These are phyloP conservation scores for Picathartes gymnocephalus DNA, from an alignment of 2,113 vertebrate genomes.

Conservation along the genomic window DNA sequence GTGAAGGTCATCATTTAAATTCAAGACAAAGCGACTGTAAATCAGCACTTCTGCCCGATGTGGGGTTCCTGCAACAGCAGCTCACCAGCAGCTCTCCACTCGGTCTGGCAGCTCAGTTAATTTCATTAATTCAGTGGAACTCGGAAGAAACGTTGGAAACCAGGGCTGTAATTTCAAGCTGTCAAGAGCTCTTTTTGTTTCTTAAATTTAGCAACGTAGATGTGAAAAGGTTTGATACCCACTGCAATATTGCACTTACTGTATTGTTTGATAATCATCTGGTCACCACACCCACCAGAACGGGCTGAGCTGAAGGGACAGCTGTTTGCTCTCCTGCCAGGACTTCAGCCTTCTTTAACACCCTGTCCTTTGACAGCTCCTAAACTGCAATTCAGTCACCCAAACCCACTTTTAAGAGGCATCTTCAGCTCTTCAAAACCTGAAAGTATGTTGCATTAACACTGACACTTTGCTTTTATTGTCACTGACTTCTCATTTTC, in stretches of 20 bases:
- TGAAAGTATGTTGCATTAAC: background rate
- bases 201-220: background rate
- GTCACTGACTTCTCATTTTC: background rate
- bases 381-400: background rate
- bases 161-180: background rate
- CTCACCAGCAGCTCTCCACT: background rate
- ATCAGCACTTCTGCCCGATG: background rate
- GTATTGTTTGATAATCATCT: background rate
- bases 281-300: background rate
- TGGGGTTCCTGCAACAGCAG: rapidly evolving
- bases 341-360: background rate
- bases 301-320: background rate
- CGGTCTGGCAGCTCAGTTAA: background rate
- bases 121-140: background rate
- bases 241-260: background rate
- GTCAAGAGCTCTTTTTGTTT: background rate
- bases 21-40: background rate
- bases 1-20: conserved; percentile 8
- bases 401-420: background rate
- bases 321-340: background rate
- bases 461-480: background rate
- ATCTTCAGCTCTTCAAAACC: background rate
- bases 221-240: background rate
- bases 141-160: background rate
- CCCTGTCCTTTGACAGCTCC: background rate